Evolutionary conservation across 2,888 invertebrate species (phyloP).

Genomic region (Napeogenes sylphis): DNA sequence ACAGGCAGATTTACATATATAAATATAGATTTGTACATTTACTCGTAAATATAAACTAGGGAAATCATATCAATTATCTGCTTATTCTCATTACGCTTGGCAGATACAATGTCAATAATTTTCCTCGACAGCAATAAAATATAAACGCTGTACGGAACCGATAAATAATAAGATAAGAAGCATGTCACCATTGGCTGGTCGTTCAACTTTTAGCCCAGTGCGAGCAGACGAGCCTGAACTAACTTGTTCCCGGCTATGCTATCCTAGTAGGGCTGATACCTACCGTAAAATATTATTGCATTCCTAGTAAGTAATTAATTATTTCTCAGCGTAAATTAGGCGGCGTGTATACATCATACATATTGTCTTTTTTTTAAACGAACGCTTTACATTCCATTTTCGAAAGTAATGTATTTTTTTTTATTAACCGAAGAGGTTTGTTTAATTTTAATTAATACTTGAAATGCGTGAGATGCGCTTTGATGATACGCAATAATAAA

Average conservation of each 20-base stretch:
- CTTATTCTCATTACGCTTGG: background rate
- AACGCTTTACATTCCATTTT: no score
- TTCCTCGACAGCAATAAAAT: conserved; percentile 13
- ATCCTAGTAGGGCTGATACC: conserved; percentile 36
- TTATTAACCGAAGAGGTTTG: no score
- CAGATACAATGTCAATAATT: conserved; percentile 13
- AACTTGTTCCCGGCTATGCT: conserved; percentile 37
- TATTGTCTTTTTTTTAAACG: background rate
- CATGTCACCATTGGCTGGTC: conserved; percentile 37
- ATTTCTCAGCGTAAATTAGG: background rate
- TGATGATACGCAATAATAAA: no score
- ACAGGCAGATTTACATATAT: no score
- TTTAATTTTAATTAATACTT: no score
- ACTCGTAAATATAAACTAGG: background rate
- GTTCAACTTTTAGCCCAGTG: conserved; percentile 57
- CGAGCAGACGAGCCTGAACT: conserved; percentile 38
- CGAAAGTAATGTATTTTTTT: no score
- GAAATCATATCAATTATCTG: background rate
- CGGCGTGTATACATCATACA: background rate
- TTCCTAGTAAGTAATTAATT: conserved; percentile 20
- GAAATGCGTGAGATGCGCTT: no score
- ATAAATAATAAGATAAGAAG: conserved; percentile 23
- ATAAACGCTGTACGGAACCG: conserved; percentile 15
- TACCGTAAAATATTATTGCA: conserved; percentile 38
- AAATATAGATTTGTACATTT: no score